Conservation (phyloP, 2,113 vertebrate genomes). For the Tyrannus savana region DNA sequence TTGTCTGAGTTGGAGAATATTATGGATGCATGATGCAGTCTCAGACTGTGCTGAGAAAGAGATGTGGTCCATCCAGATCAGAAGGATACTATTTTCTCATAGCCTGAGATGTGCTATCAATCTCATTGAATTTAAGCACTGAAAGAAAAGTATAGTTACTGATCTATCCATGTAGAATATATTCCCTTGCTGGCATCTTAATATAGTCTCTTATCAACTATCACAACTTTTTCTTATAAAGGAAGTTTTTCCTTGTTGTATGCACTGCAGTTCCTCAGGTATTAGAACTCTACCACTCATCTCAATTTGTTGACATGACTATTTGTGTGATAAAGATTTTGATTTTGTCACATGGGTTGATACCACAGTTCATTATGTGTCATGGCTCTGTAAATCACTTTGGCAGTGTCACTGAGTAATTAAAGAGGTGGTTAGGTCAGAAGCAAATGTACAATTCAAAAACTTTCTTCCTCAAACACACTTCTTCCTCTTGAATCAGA, state of each 20-base stretch:
- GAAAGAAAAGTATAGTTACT: background rate
- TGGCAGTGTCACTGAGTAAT: background rate
- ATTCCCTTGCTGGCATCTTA: background rate
- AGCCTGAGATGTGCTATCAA: background rate
- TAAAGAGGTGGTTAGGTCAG: background rate
- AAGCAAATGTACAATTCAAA: background rate
- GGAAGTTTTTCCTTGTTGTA: background rate
- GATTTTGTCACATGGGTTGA: background rate
- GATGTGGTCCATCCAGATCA: background rate
- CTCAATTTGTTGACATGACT: rapidly evolving
- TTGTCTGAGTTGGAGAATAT: rapidly evolving
- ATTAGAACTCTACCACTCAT: background rate
- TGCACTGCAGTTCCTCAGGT: background rate
- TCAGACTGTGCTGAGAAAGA: background rate
- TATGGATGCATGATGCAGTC: background rate
- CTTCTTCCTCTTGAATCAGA: background rate
- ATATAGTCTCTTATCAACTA: background rate
- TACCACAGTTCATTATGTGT: background rate
- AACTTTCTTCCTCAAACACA: background rate
- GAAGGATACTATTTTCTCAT: background rate
- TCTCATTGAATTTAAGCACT: background rate
- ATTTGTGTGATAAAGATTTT: background rate
- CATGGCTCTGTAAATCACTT: background rate
- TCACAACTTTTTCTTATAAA: background rate
- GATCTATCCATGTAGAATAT: background rate